Evolutionary conservation across 2,797 vertebrate genomes (phyloP), one percentile per base, ranked within the genome.

Genomic region (Pangasius macronema): DNA sequence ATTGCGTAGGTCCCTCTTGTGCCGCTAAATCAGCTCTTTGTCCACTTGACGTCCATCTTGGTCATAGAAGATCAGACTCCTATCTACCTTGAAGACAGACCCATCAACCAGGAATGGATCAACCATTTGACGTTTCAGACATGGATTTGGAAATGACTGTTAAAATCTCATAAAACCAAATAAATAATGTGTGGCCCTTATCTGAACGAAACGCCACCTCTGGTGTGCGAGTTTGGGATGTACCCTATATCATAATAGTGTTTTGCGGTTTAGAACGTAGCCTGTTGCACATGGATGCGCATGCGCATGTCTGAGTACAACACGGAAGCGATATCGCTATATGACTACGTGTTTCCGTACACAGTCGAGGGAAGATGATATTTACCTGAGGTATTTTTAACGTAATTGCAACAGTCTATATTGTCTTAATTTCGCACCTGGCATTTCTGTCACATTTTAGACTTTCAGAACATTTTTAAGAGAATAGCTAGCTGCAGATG

Each of bases 281-380:
- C 30, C 33, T 36, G 76, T 3, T 0, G 33, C 1, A 0, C 18
- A 7, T 39, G 1, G 7, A 14, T 27, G 80, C 81, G 89, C 84
- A 73, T 68, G 87, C 73, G 80, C 65, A 33, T 42, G 61, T 39
- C 9, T 36, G 72, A 53, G 1, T 9, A 27, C 0, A 85, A 68
- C 16, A 59, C 87, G 87, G 91, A 86, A 89, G 70, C 0, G 1
- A 33, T 14, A 42, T 85, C 30, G 85, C 67, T 83, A 76, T 76
- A 76, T 18, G 57, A 68, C 39, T 36, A 30, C 11, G 9, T 46
- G 84, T 46, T 67, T 63, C 36, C 24, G 10, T 51, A 16, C 0
- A 8, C 27, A 57, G 0, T 20, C 30, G 18, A 39, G 0, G 24
- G 20, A 22, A 20, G 46, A 85, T 70, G 18, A 51, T 39, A 33